Evolutionary conservation across 2,888 invertebrate species (phyloP), one percentile per base, ranked within the genome.

Genomic region (Chesias legatella): DNA sequence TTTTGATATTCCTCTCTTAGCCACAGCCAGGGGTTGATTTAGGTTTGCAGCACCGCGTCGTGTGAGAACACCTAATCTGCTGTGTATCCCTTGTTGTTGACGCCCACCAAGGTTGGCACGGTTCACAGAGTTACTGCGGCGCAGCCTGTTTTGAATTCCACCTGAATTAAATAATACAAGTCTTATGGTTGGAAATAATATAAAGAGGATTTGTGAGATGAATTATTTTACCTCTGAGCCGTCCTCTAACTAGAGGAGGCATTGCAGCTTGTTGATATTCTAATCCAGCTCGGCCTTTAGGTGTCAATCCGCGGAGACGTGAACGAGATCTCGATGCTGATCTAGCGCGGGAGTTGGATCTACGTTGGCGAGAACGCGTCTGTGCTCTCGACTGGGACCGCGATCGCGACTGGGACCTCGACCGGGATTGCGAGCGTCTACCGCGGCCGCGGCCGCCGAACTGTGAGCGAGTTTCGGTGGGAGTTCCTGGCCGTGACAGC

Each of bases 1-100:
- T 60, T 88, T 88, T 6, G 83, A 69, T 38, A 88, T 82, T 30
- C 88, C 88, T 49, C 85, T 65, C 53, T 85, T 86, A 2, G 78
- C 75, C 28, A 84, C 67, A 7, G 84, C 85, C 33, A 85, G 56
- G 20, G 85, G 82, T 53, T 70, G 70, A 33, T 61, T 67, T 23
- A 61, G 54, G 43, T 72, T 75, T 8, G 62, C 60, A 33, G 60
- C 65, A 41, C 80, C 78, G 46, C 81, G 59, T 8, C 72, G 69
- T 26, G 74, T 75, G 28, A 63, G 73, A n/a, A 83, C 54, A 23
- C 86, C 86, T 23, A 86, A 69, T 46, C 88, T 67, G 48, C 77
- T 84, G 37, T 82, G 88, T 7, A 85, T 27, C 6, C 45, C 29
- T 33, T 40, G 44, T 40, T 40, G 40, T 31, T 45, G 45, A 40